Base-by-base conservation (phyloP, 2,113 vertebrate genomes). In the Antechinus flavipes region DNA sequence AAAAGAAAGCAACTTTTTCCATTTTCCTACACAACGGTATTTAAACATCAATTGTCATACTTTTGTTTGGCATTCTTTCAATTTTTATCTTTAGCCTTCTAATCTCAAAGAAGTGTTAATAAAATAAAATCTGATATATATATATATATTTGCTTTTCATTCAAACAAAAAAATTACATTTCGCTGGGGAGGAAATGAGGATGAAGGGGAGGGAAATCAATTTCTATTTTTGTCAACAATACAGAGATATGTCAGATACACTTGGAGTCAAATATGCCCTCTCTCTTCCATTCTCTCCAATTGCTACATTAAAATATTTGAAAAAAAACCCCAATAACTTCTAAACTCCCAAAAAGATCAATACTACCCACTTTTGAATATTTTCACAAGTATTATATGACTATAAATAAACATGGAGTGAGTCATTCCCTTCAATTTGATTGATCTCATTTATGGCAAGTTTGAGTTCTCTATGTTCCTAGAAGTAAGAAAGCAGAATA, bases 271-370 rank as follows among this genome's bases (percentile, higher is more conserved):
- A 84, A 84, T 1, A 84, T 8, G 16, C 68, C 42, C 68, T 42
- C n/a, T 84, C 23, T 42, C 35, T 19, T 8, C 46, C 10, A 54
- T 4, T 58, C 7, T 49, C 12, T 93, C 50, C 22, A 95, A 89
- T 94, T 12, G 47, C 92, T 90, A 27, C n/a, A 42, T 93, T 61
- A 89, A n/a, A 89, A 93, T 5, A 50, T 92, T 91, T 91, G n/a
- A 56, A 91, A 92, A 90, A n/a, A 90, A 92, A 93, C 93, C 93
- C 84, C 47, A 55, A 54, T 26, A 96, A 68, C 26, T 76, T 96
- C 93, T 10, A 50, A 95, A 91, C 68, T 93, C 91, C 42, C 54
- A 61, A 26, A 93, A 90, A 19, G 7, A 55, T 54, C 50, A 56
- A 30, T 49, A 89, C 27, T 53, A 5, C 22, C 24, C 23, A 14